These are phyloP conservation scores for Gadus chalcogrammus DNA, from an alignment of 2,113 vertebrate genomes.

Conservation along the genomic window DNA sequence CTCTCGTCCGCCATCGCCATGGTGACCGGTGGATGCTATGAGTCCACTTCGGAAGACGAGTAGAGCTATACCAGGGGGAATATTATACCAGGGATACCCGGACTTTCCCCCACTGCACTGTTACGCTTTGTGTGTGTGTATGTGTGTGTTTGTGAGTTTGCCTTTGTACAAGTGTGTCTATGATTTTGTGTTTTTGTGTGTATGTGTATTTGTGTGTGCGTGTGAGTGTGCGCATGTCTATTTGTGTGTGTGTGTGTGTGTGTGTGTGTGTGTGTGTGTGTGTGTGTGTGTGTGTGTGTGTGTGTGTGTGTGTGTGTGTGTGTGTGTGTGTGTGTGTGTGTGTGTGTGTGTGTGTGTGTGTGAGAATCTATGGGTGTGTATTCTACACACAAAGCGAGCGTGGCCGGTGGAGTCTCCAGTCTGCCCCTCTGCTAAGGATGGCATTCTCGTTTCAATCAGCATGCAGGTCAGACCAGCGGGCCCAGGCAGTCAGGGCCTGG, in stretches of 20 bases:
- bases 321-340: too few relatives aligned
- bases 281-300: too few relatives aligned
- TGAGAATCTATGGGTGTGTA: not conserved
- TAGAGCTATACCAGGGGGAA: not conserved
- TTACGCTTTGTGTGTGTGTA: not conserved
- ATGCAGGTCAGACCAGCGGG: conserved; percentile 49
- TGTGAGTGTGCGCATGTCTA: too few relatives aligned
- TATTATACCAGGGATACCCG: not conserved
- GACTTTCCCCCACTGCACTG: not conserved
- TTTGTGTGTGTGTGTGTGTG: too few relatives aligned
- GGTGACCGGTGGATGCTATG: conserved; percentile 44
- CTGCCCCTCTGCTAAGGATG: conserved; percentile 27
- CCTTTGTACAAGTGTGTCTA: too few relatives aligned
- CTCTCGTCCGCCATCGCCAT: conserved; percentile 49
- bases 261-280: too few relatives aligned
- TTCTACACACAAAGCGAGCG: conserved; percentile 12
- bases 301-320: too few relatives aligned
- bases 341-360: not conserved
- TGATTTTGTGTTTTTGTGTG: too few relatives aligned
- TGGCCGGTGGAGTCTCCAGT: conserved; percentile 33
- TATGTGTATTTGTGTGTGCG: too few relatives aligned
- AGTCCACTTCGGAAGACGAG: conserved; percentile 8
- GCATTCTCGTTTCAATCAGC: conserved; percentile 53
- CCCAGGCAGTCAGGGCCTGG: conserved; percentile 38
- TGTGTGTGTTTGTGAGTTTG: too few relatives aligned